Percentiles rank a stretch among this genome's conserved stretches.
Conservation (phyloP, 2,113 vertebrate species). For the rat (Rattus norvegicus) region GRCr8 NC_086025.1:56630001-56630500, state of each 20-base stretch:
- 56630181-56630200: not conserved
- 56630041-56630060: not conserved
- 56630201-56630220: not conserved
- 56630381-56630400: not conserved
- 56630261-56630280: not conserved
- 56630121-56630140: no score
- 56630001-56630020: not conserved
- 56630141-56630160: not conserved
- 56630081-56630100: not conserved
- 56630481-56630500: not conserved
- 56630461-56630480: no score
- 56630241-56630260: constrained; percentile 14
- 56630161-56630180: not conserved
- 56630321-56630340: not conserved
- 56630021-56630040: no score
- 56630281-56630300: not conserved
- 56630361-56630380: not conserved
- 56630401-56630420: constrained; percentile 5
- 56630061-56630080: not conserved
- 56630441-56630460: no score
- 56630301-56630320: not conserved
- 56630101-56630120: not conserved
- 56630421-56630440: not conserved
- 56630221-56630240: not conserved
- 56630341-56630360: not conserved